Evolutionary conservation across 2,797 vertebrate genomes (phyloP).

Genomic region (Carcharodon carcharias): DNA sequence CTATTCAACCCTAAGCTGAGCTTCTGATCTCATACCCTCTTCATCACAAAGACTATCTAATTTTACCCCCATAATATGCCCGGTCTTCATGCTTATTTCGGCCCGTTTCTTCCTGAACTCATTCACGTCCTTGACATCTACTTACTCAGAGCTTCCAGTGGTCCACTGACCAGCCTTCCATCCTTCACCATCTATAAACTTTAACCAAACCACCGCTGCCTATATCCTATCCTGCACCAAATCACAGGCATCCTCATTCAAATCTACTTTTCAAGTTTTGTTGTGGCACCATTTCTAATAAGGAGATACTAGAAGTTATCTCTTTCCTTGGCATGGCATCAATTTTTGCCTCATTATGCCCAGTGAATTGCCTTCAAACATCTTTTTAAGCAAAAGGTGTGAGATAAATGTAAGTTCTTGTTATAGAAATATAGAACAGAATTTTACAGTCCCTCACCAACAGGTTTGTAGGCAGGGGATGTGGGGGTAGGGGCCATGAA

Average conservation of each 20-base stretch:
- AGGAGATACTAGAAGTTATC: too few species aligned
- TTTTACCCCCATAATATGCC: not conserved
- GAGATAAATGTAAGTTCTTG: not conserved
- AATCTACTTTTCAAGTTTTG: not conserved
- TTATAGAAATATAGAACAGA: not conserved
- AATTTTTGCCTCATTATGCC: not conserved
- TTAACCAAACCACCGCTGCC: not conserved
- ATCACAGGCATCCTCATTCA: not conserved
- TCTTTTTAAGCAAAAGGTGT: too few species aligned
- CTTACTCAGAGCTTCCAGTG: not conserved
- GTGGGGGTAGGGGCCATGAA: too few species aligned
- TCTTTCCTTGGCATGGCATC: too few species aligned
- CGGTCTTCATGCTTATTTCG: not conserved
- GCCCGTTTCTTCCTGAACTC: not conserved
- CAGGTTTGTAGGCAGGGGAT: too few species aligned
- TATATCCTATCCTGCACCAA: not conserved
- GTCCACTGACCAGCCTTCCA: not conserved
- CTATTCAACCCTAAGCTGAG: not conserved
- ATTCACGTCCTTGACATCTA: not conserved
- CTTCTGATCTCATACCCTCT: not conserved
- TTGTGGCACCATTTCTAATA: not conserved
- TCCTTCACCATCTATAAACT: not conserved
- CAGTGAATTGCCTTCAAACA: not conserved
- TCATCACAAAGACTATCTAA: not conserved
- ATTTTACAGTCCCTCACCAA: too few species aligned